A percentile compares a stretch with the other conserved stretches of the same genome.
phyloP scores from a whole-genome alignment of 2,888 invertebrate genomes.

The Ditula angustiorana region DNA sequence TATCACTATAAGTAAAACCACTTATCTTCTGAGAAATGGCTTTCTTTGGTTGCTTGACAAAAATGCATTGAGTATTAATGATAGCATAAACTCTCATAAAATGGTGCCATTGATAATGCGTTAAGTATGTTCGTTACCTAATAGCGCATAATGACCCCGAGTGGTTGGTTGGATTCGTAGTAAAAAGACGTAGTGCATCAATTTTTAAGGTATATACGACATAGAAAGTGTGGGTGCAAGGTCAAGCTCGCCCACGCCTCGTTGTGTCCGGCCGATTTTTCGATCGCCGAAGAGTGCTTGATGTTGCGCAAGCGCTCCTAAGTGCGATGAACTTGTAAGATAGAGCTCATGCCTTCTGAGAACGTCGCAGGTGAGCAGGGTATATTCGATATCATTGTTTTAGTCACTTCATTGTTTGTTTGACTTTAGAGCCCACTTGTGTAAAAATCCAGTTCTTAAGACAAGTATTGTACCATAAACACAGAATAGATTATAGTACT shows the following conservation, averaged over 20 bases:
- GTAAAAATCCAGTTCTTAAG: background rate
- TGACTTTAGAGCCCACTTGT: no score
- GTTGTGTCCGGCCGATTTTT: conserved; percentile 26
- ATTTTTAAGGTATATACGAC: conserved; percentile 19
- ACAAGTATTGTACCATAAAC: no score
- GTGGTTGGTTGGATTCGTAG: background rate
- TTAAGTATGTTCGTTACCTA: background rate
- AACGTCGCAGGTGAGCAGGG: conserved; percentile 2
- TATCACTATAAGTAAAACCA: background rate
- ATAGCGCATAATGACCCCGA: background rate
- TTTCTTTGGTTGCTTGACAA: background rate
- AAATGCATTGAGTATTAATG: no score
- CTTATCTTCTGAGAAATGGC: background rate
- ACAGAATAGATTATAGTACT: no score
- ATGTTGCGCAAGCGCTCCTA: conserved; percentile 39
- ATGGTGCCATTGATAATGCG: background rate
- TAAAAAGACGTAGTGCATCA: conserved; percentile 17
- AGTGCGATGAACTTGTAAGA: conserved; percentile 69
- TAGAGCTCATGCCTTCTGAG: conserved; percentile 16
- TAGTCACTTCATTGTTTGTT: conserved; percentile 5
- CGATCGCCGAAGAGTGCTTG: conserved; percentile 24
- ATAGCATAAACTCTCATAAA: background rate
- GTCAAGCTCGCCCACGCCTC: conserved; percentile 28
- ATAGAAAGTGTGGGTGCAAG: conserved; percentile 39
- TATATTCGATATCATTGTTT: conserved; percentile 22